Evolutionary conservation across 1,140 invertebrate species (phyloP).

Genomic region (Ericerus pela): DNA sequence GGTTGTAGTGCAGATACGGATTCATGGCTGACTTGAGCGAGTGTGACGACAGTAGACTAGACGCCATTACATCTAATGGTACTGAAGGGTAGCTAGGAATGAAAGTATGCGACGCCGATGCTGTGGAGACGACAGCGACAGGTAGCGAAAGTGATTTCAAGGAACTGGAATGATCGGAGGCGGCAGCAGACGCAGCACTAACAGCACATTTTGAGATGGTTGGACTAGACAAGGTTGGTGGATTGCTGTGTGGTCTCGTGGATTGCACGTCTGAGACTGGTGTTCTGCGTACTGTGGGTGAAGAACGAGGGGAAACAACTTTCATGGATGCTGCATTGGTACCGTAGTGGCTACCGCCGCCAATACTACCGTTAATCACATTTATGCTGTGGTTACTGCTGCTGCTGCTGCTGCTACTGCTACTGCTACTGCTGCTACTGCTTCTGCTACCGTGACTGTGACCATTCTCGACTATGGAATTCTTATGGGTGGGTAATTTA

Average conservation of each 20-base stretch:
- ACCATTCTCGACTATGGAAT: constrained; percentile 18
- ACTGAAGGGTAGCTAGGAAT: constrained; percentile 37
- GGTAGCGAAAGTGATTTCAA: constrained; percentile 9
- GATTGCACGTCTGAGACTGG: constrained; percentile 12
- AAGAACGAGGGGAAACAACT: constrained; percentile 14
- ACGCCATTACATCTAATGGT: constrained; percentile 21
- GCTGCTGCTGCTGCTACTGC: too few relatives aligned
- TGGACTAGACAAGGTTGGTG: constrained; percentile 10
- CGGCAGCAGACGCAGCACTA: too few relatives aligned
- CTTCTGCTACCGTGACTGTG: too few relatives aligned
- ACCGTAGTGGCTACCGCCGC: too few relatives aligned
- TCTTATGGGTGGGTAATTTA: background rate
- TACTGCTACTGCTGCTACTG: too few relatives aligned
- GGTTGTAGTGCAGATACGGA: constrained; percentile 70
- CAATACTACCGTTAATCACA: too few relatives aligned
- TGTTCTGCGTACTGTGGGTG: constrained; percentile 21
- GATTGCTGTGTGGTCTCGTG: constrained; percentile 12
- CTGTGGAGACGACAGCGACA: too few relatives aligned
- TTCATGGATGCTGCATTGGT: constrained; percentile 47
- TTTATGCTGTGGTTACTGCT: too few relatives aligned
- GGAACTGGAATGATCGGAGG: constrained; percentile 14
- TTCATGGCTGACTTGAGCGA: constrained; percentile 21
- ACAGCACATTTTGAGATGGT: constrained; percentile 14
- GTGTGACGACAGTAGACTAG: constrained; percentile 19
- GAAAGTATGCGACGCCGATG: constrained; percentile 43